These are phyloP conservation scores for Apantesis nais DNA, from an alignment of 2,888 invertebrate species.

Conservation along the genomic window DNA sequence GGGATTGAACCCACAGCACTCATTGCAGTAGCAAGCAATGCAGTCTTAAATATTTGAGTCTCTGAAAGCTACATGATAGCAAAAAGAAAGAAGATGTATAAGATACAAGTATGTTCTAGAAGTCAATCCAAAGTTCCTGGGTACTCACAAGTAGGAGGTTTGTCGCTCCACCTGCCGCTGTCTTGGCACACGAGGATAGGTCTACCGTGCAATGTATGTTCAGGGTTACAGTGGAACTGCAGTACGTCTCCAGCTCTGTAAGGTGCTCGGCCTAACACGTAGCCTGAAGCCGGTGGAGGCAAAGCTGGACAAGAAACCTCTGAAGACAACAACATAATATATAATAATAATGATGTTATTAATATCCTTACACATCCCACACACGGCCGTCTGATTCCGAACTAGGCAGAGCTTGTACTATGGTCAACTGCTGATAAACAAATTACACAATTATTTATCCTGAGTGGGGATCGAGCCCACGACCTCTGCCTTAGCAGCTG, in stretches of 20 bases:
- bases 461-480: too few relatives aligned
- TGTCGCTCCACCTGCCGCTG: constrained; percentile 93
- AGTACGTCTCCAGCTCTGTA: constrained; percentile 94
- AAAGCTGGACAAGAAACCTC: constrained; percentile 93
- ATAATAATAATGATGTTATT: too few relatives aligned
- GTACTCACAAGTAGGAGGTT: constrained; percentile 91
- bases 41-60: too few relatives aligned
- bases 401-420: too few relatives aligned
- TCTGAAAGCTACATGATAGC: background rate
- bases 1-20: too few relatives aligned
- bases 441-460: too few relatives aligned
- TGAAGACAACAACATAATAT: constrained; percentile 52
- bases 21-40: too few relatives aligned
- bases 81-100: too few relatives aligned
- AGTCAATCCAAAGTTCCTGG: background rate
- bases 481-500: too few relatives aligned
- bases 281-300: constrained; percentile 90
- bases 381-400: too few relatives aligned
- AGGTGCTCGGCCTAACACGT: constrained; percentile 91
- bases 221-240: constrained; percentile 94
- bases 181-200: constrained; percentile 96
- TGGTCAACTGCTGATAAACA: too few relatives aligned
- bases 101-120: background rate
- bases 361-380: too few relatives aligned
- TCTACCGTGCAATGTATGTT: constrained; percentile 95